Conservation (phyloP, 2,888 invertebrate species). For the Xanthia icteritia region DNA sequence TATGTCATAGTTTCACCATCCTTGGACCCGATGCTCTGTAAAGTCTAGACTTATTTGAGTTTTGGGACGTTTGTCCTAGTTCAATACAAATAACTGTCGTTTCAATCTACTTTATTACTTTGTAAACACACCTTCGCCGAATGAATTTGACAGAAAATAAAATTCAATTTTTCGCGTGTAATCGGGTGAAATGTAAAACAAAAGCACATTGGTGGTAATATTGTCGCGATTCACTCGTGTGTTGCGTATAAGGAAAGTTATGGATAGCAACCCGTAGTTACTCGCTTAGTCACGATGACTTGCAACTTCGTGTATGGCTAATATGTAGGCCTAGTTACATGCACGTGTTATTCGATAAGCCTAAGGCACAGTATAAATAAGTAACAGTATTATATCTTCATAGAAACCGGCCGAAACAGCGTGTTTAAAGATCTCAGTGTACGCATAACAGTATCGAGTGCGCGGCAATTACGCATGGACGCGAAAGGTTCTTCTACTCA, state of each 20-base stretch:
- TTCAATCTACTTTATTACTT: neutral
- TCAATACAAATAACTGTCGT: neutral
- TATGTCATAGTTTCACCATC: neutral
- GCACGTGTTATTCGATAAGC: no score
- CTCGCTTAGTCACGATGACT: constrained; percentile 3
- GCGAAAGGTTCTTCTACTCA: no score
- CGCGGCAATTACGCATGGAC: no score
- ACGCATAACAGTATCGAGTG: no score
- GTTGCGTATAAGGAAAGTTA: neutral
- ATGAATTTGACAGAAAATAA: neutral
- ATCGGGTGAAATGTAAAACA: neutral
- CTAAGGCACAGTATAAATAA: no score
- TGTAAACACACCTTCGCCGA: neutral
- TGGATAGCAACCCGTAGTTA: no score
- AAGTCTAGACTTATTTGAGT: neutral
- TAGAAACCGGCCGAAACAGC: no score
- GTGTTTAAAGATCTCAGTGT: no score
- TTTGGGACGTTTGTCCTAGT: neutral
- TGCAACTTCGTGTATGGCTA: no score
- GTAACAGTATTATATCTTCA: no score
- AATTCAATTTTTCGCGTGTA: neutral
- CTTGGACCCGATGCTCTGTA: no score
- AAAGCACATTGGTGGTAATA: neutral
- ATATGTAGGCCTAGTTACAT: no score
- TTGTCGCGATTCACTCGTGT: neutral